Conservation (phyloP, 2,888 invertebrate species). For the Drosophila leonis region DNA sequence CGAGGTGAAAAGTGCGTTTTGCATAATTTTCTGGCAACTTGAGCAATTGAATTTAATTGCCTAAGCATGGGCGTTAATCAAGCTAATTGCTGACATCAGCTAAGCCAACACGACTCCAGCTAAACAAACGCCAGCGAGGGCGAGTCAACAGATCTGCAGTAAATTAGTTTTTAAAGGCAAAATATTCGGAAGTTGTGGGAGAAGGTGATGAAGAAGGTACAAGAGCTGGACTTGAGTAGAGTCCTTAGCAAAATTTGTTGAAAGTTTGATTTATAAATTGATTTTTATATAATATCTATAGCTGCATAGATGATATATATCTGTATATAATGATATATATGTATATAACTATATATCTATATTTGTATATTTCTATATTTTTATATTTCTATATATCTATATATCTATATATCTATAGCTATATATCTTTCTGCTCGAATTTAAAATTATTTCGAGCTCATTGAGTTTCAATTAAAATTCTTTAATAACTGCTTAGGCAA, state of each 20-base stretch:
- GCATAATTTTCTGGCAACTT: constrained; percentile 55
- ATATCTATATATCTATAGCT: too few relatives aligned
- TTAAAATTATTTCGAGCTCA: background rate
- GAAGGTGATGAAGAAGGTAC: too few relatives aligned
- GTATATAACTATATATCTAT: too few relatives aligned
- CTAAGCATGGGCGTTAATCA: constrained; percentile 64
- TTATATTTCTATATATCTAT: background rate
- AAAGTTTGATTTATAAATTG: background rate
- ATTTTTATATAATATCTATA: background rate
- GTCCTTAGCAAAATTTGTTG: background rate
- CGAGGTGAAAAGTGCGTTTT: constrained; percentile 62
- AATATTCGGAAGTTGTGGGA: background rate
- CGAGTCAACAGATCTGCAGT: background rate
- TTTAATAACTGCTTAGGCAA: background rate
- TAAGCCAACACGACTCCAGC: constrained; percentile 27
- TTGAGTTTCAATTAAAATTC: background rate
- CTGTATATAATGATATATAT: background rate
- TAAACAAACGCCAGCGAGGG: constrained; percentile 40
- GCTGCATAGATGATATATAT: too few relatives aligned
- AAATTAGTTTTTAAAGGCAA: background rate
- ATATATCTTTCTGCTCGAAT: background rate
- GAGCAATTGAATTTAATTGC: constrained; percentile 64
- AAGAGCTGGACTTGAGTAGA: background rate
- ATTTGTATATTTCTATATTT: background rate
- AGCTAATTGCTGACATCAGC: constrained; percentile 70